Percentiles rank a stretch among this genome's conserved stretches.
Evolutionary conservation across 2,797 vertebrate genomes (phyloP).

Genomic region (Rachycentron canadum): DNA sequence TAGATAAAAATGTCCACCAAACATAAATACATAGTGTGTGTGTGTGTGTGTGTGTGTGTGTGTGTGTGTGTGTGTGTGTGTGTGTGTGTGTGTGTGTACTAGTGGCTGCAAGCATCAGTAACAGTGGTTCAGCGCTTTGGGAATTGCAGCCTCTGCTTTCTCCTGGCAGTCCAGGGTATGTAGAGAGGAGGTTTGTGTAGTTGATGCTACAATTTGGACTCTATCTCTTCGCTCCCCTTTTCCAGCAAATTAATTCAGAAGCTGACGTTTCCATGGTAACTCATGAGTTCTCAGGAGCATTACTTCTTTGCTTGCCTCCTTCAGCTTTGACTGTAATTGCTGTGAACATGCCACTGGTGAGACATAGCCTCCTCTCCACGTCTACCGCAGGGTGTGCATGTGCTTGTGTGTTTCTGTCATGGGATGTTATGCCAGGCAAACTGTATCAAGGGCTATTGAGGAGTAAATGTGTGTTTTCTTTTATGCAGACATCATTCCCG

Average conservation of each 20-base stretch:
- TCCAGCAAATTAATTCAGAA: slow-evolving; percentile 84
- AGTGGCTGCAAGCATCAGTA: slow-evolving; percentile 47
- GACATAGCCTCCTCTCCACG: slow-evolving; percentile 54
- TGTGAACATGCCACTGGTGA: slow-evolving; percentile 76
- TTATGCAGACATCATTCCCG: slow-evolving; percentile 29
- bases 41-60: slow-evolving; percentile 16
- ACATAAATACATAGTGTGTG: slow-evolving; percentile 4
- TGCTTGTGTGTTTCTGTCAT: slow-evolving; percentile 37
- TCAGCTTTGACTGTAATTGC: slow-evolving; percentile 81
- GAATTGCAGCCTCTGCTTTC: slow-evolving; percentile 69
- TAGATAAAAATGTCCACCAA: slow-evolving; percentile 24
- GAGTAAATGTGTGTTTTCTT: slow-evolving; percentile 45
- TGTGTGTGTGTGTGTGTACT: neutral
- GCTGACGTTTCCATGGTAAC: slow-evolving; percentile 84
- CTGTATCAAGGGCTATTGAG: slow-evolving; percentile 43
- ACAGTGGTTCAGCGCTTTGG: slow-evolving; percentile 33
- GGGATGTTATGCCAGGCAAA: slow-evolving; percentile 53
- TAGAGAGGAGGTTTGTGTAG: slow-evolving; percentile 62
- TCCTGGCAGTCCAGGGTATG: slow-evolving; percentile 68
- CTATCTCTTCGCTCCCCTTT: slow-evolving; percentile 74
- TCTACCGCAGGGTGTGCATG: slow-evolving; percentile 41
- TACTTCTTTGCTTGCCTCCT: slow-evolving; percentile 76
- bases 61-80: slow-evolving; percentile 4
- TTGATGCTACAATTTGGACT: slow-evolving; percentile 79
- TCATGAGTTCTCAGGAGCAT: slow-evolving; percentile 79